phyloP scores from a whole-genome alignment of 2,888 invertebrate species.

The Ceriagrion tenellum region DNA sequence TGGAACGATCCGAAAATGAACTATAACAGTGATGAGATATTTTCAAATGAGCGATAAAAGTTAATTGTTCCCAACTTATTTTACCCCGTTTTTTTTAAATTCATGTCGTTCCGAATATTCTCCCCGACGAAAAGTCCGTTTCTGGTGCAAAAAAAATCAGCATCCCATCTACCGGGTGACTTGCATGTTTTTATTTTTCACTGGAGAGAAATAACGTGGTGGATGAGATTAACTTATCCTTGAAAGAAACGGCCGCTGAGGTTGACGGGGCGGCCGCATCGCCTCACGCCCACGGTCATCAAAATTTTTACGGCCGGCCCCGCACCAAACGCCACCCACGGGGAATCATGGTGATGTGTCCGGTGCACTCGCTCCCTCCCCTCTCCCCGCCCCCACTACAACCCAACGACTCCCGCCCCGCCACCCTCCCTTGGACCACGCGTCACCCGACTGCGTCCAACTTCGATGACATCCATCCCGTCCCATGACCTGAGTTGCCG shows the following conservation, averaged over 20 bases:
- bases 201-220: background rate
- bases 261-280: background rate
- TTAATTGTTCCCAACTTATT: too few species aligned
- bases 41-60: too few species aligned
- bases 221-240: background rate
- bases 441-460: background rate
- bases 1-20: too few species aligned
- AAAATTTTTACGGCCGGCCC: background rate
- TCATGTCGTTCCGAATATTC: too few species aligned
- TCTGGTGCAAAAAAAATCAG: too few species aligned
- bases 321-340: background rate
- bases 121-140: too few species aligned
- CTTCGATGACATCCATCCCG: background rate
- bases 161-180: too few species aligned
- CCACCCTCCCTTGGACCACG: background rate
- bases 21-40: too few species aligned
- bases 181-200: too few species aligned
- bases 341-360: background rate
- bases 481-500: background rate
- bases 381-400: background rate
- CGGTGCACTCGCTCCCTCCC: background rate
- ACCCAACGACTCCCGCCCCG: background rate
- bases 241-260: background rate
- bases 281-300: background rate
- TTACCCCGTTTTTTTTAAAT: too few species aligned